These are phyloP conservation scores for Zonitis immaculata DNA, from an alignment of 2,888 invertebrate species.

Conservation along the genomic window DNA sequence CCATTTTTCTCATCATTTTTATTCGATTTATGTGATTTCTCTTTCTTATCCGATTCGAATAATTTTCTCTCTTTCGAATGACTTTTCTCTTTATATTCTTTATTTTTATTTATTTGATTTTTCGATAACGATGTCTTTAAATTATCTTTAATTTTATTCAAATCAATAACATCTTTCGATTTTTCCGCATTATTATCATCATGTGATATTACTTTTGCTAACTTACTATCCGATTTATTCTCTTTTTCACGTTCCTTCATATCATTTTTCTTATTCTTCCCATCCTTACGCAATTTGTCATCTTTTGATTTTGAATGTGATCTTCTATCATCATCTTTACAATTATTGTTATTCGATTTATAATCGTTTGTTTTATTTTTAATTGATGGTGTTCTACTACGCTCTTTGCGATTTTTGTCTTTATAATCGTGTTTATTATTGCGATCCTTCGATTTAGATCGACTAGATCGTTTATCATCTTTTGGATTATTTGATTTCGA, in stretches of 20 bases:
- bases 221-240: background rate
- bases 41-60: background rate
- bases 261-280: background rate
- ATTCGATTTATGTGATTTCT: background rate
- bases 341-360: background rate
- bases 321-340: background rate
- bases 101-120: background rate
- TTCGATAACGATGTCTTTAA: background rate
- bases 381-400: slow-evolving; percentile 2
- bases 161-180: background rate
- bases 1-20: background rate
- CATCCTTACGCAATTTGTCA: background rate
- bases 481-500: slow-evolving; percentile 4
- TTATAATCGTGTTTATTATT: background rate
- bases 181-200: background rate
- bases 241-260: background rate
- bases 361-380: background rate
- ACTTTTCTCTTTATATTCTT: background rate
- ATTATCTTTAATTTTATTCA: slow-evolving; percentile 2
- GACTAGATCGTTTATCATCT: background rate
- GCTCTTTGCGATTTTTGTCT: background rate
- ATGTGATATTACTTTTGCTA: background rate
- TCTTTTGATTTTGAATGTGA: slow-evolving; percentile 3
- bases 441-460: slow-evolving; percentile 4
- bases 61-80: slow-evolving; percentile 8